Conservation (phyloP, 2,888 invertebrate species). For the Ectemnius lituratus region DNA sequence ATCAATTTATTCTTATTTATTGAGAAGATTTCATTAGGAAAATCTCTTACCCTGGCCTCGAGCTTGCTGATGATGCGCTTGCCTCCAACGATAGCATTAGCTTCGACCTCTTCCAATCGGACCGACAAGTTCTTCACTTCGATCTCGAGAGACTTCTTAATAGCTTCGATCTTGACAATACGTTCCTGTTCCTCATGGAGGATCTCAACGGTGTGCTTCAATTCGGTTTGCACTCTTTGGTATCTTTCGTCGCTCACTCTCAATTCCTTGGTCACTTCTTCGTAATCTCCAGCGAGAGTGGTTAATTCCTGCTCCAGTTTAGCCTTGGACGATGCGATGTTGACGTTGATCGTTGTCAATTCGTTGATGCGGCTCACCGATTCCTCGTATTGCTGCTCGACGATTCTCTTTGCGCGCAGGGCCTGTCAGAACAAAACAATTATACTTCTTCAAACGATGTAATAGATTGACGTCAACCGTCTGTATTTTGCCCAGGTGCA, state of each 20-base stretch:
- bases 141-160: conserved; percentile 98
- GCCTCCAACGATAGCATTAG: conserved; percentile 97
- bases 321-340: conserved; percentile 94
- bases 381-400: conserved; percentile 95
- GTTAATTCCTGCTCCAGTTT: conserved; percentile 96
- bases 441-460: background rate
- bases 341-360: conserved; percentile 95
- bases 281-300: conserved; percentile 96
- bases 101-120: conserved; percentile 97
- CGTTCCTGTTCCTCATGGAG: conserved; percentile 98
- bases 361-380: conserved; percentile 95
- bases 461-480: too few relatives aligned
- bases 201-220: conserved; percentile 95
- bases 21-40: too few relatives aligned
- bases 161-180: conserved; percentile 97
- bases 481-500: background rate
- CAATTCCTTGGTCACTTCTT: conserved; percentile 97
- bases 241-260: conserved; percentile 96
- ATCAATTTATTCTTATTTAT: background rate
- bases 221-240: conserved; percentile 94
- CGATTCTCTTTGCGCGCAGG: conserved; percentile 93
- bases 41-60: conserved; percentile 85
- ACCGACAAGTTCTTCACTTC: conserved; percentile 97
- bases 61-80: conserved; percentile 98
- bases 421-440: conserved; percentile 80